Evolutionary conservation across 30 jellyfish, hydroid and myxozoan species (phyloP), one percentile per base, ranked within the genome.

Genomic region (Cassiopea andromeda): DNA sequence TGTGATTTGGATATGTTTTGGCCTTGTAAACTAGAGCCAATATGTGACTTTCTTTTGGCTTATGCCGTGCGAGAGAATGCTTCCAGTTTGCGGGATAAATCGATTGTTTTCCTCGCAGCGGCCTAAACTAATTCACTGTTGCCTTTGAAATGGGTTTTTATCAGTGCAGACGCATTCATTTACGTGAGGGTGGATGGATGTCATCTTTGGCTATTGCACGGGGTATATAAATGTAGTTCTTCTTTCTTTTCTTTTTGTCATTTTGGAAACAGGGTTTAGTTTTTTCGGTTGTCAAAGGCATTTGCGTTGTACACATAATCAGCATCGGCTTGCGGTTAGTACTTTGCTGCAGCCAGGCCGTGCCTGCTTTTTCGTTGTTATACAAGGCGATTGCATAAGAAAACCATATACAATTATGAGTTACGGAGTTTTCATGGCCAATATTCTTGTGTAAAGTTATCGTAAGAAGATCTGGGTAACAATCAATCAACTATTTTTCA

Each of bases 81-180:
- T 71, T 83, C 91, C 14, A 83, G 85, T 83, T 83, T 83, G 91
- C 91, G 91, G 91, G 91, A 83, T 83, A 83, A 70, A 46, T 49
- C 84, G 78, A 69, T 83, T 69, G 84, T 83, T 83, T 83, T 71
- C 66, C 79, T 77, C 46, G 48, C 84, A 61, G 84, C 84, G 91
- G 91, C 91, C 91, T 83, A 83, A 78, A 80, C 91, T 83, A 16
- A 83, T 83, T 71, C 84, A 70, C 76, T 68, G 85, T 66, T 83
- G 84, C 70, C 80, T 69, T 83, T 83, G 75, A 69, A 67, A n/a
- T 46, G 78, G 84, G 91, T 70, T 69, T 67, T 83, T 83, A n/a
- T 83, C 79, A 27, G 45, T 83, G 91, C 77, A 83, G 48, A 46
- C 85, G 84, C 91, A 83, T 83, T 60, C 69, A 46, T 77, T 82